phyloP scores from a whole-genome alignment of 2,113 vertebrate genomes.

The Malurus elegans region DNA sequence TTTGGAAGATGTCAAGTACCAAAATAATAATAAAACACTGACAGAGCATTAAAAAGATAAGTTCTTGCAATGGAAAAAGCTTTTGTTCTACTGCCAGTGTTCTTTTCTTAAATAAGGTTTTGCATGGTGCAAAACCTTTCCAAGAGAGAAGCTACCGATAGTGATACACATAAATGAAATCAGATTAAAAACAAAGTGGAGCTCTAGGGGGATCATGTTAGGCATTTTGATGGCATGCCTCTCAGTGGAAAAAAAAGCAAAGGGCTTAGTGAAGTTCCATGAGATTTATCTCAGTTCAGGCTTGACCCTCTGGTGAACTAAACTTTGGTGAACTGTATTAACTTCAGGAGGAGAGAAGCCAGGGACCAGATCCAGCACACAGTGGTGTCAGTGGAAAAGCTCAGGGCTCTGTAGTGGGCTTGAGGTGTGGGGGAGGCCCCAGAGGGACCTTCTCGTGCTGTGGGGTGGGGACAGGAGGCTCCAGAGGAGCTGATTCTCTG shows the following conservation, averaged over 20 bases:
- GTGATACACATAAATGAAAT: not conserved
- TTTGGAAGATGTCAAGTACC: constrained; percentile 7
- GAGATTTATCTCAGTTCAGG: not conserved
- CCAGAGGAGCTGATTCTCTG: not conserved
- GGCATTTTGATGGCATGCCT: not conserved
- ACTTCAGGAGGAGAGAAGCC: not conserved
- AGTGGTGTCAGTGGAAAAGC: not conserved
- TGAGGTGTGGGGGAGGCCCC: not conserved
- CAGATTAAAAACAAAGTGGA: not conserved
- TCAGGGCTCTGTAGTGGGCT: not conserved
- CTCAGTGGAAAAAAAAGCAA: not conserved
- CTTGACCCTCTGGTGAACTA: constrained; percentile 7
- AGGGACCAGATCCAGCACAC: not conserved
- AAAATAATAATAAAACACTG: not conserved
- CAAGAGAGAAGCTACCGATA: not conserved
- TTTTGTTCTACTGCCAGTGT: constrained; percentile 1
- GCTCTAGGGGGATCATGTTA: not conserved
- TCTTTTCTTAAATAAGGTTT: not conserved
- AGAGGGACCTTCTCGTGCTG: fast-evolving
- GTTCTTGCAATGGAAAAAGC: not conserved
- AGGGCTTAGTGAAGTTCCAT: not conserved
- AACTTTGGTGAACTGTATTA: not conserved
- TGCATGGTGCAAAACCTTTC: not conserved
- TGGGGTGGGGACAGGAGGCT: not conserved
- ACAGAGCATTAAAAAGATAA: constrained; percentile 22